phyloP scores from a whole-genome alignment of 2,797 vertebrate species.

The Arrhamphus sclerolepis region DNA sequence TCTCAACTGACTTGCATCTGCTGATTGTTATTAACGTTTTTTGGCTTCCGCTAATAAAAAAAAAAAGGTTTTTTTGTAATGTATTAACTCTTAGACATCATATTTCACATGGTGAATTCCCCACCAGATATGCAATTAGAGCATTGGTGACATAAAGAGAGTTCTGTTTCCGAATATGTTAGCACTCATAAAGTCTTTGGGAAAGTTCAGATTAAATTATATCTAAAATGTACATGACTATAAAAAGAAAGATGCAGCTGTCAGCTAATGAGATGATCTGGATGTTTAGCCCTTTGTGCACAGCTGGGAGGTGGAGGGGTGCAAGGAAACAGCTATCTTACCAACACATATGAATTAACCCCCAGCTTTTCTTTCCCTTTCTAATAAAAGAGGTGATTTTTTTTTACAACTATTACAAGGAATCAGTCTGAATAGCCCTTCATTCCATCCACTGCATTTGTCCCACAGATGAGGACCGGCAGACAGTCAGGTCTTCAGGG shows the following conservation, averaged over 20 bases:
- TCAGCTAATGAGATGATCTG: slow-evolving; percentile 55
- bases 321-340: slow-evolving; percentile 9
- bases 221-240: slow-evolving; percentile 26
- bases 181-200: too few species aligned
- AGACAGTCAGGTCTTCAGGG: slow-evolving; percentile 36
- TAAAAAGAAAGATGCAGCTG: slow-evolving; percentile 57
- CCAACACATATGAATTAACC: slow-evolving; percentile 11
- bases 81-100: too few species aligned
- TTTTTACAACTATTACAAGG: slow-evolving; percentile 2
- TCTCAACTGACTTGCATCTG: too few species aligned
- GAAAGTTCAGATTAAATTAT: slow-evolving; percentile 18
- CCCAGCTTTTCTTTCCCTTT: background rate
- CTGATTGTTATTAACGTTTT: too few species aligned
- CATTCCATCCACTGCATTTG: background rate
- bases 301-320: too few species aligned
- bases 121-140: too few species aligned
- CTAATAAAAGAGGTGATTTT: background rate
- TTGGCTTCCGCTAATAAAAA: too few species aligned
- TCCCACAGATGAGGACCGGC: slow-evolving; percentile 4
- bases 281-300: slow-evolving; percentile 20
- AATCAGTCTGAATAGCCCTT: slow-evolving; percentile 4
- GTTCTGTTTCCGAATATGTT: too few species aligned
- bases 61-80: too few species aligned
- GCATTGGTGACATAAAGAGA: too few species aligned
- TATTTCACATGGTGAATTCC: too few species aligned